These are phyloP conservation scores for Ciconia maguari DNA, from an alignment of 2,113 vertebrate genomes.

Conservation along the genomic window DNA sequence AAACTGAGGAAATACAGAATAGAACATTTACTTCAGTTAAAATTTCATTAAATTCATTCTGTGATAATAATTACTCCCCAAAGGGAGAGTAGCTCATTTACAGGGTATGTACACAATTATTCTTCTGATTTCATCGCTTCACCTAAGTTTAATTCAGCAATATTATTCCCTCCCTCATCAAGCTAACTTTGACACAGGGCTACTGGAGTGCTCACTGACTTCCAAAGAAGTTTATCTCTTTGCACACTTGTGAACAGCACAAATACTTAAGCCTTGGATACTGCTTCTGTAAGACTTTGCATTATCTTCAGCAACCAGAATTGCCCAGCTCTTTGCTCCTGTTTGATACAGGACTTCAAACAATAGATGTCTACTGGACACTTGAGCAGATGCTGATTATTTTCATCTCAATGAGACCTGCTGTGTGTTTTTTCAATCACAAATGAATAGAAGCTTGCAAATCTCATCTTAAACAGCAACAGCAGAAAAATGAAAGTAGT, in stretches of 20 bases:
- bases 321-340: neutral
- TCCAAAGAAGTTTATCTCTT: neutral
- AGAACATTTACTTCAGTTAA: slow-evolving; percentile 27
- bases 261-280: neutral
- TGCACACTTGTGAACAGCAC: neutral
- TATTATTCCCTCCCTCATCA: neutral
- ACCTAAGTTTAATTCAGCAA: neutral
- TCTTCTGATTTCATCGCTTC: neutral
- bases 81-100: neutral
- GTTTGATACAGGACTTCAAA: neutral
- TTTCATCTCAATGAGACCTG: neutral
- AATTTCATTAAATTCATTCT: neutral
- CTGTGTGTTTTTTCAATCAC: neutral
- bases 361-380: neutral
- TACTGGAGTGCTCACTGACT: neutral
- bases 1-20: slow-evolving; percentile 2
- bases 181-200: neutral
- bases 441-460: neutral
- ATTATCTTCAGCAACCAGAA: neutral
- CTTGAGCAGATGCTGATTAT: slow-evolving; percentile 7
- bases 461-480: neutral
- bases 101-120: neutral
- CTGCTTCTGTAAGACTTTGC: neutral
- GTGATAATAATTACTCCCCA: slow-evolving; percentile 11
- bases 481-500: neutral